Evolutionary conservation across 2,113 vertebrate species (phyloP).

Genomic region (Poicephalus gulielmi): DNA sequence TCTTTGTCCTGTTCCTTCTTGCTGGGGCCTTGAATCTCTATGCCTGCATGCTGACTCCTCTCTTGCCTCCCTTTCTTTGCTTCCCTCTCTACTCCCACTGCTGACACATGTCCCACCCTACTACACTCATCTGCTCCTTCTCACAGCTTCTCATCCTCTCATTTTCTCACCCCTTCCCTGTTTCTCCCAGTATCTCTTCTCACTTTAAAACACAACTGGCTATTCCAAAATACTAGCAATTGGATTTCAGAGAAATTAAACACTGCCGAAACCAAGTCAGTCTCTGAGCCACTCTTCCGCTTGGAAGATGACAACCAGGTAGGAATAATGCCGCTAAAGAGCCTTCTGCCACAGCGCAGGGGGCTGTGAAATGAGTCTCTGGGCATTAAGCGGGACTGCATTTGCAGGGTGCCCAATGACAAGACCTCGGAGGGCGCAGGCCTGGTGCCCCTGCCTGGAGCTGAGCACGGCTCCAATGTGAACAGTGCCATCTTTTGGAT

Average conservation of each 20-base stretch:
- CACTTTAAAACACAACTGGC: background rate
- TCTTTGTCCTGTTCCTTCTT: background rate
- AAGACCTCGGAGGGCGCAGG: background rate
- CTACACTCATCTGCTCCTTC: background rate
- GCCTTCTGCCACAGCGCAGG: background rate
- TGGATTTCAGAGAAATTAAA: background rate
- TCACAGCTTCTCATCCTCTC: background rate
- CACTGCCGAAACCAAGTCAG: fast-evolving
- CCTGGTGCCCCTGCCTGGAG: background rate
- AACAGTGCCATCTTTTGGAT: conserved; percentile 61
- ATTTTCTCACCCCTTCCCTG: background rate
- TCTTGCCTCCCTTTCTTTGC: background rate
- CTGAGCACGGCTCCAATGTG: background rate
- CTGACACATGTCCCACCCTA: background rate
- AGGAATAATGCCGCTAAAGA: background rate
- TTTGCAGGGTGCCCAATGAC: background rate
- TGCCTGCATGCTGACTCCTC: too few relatives aligned
- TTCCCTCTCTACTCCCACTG: background rate
- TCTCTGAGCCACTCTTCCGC: background rate
- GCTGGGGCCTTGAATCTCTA: background rate
- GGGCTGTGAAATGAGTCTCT: background rate
- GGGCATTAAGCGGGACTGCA: background rate
- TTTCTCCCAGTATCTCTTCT: background rate
- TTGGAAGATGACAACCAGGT: background rate
- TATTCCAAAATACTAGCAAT: background rate